These are phyloP conservation scores for Fistularia commersonii DNA, from an alignment of 2,797 vertebrate genomes.

Conservation along the genomic window DNA sequence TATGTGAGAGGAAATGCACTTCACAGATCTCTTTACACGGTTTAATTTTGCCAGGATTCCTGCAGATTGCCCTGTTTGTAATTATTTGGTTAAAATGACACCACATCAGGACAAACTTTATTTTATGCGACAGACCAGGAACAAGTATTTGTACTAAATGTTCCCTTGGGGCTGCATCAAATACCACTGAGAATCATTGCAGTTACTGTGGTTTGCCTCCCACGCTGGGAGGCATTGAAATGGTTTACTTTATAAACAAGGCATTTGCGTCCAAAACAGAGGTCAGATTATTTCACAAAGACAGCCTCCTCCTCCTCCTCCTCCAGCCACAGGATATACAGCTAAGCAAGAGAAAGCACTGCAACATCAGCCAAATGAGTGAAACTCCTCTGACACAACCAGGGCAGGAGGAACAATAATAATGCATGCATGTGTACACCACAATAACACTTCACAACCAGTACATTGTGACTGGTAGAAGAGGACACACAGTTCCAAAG, in stretches of 20 bases:
- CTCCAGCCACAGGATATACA: constrained; percentile 42
- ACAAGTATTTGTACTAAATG: constrained; percentile 6
- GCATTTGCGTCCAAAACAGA: constrained; percentile 44
- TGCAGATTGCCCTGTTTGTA: not conserved
- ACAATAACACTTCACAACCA: constrained; percentile 33
- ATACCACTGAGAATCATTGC: not conserved
- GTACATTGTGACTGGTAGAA: too few species aligned
- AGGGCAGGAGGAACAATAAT: constrained; percentile 29
- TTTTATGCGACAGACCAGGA: constrained; percentile 1
- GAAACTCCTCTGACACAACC: constrained; percentile 39
- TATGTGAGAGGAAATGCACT: constrained; percentile 5
- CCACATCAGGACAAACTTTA: not conserved
- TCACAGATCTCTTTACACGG: not conserved
- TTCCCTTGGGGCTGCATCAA: constrained; percentile 1
- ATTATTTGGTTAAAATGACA: constrained; percentile 8
- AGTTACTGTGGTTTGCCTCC: constrained; percentile 28
- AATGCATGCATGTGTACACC: constrained; percentile 12
- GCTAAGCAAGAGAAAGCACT: constrained; percentile 33
- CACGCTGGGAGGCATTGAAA: constrained; percentile 33
- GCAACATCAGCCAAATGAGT: constrained; percentile 29
- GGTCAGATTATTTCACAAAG: constrained; percentile 67
- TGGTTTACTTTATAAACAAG: constrained; percentile 43
- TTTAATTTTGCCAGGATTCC: not conserved
- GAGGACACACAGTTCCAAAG: too few species aligned
- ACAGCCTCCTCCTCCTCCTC: constrained; percentile 40